phyloP scores from a whole-genome alignment of 2,888 invertebrate species.

The Lymantria dispar region DNA sequence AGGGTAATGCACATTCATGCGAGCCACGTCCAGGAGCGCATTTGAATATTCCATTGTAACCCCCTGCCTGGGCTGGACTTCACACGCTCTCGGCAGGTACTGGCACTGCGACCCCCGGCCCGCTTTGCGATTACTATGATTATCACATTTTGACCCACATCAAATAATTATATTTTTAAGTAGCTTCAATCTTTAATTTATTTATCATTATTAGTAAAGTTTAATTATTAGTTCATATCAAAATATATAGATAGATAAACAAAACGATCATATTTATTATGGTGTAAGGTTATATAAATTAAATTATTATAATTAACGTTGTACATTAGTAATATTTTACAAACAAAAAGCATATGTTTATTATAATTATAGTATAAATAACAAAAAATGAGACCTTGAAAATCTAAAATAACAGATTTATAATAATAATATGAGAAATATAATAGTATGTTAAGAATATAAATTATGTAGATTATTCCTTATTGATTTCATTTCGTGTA shows the following conservation, averaged over 20 bases:
- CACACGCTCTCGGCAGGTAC: conserved; percentile 73
- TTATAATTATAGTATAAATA: neutral
- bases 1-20: conserved; percentile 79
- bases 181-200: neutral
- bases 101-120: conserved; percentile 32
- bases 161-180: neutral
- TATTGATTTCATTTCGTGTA: conserved; percentile 2
- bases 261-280: neutral
- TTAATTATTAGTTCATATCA: neutral
- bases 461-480: conserved; percentile 7
- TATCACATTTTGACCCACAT: conserved; percentile 25
- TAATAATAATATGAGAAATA: neutral
- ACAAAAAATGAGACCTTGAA: neutral
- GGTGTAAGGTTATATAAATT: neutral
- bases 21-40: conserved; percentile 78
- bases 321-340: neutral
- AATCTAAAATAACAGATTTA: neutral
- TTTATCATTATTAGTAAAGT: neutral
- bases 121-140: conserved; percentile 26
- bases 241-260: neutral
- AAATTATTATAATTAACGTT: neutral
- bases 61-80: conserved; percentile 76
- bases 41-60: conserved; percentile 74
- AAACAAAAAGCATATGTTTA: neutral
- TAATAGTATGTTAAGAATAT: neutral